Evolutionary conservation across 2,113 vertebrate species (phyloP).

Genomic region (Perca fluviatilis): DNA sequence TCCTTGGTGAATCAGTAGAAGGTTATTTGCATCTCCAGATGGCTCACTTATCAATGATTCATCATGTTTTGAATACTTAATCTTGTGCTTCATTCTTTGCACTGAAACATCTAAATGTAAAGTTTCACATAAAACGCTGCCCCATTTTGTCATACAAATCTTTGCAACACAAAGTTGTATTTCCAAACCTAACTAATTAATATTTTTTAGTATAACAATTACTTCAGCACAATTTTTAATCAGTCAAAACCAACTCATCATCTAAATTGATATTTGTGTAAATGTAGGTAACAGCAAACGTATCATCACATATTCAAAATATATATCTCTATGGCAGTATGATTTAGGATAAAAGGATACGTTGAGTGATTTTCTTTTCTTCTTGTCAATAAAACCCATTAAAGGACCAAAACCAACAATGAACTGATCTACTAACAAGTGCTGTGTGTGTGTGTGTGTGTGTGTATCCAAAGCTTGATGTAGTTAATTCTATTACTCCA

Average conservation of each 20-base stretch:
- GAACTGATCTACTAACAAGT: too few relatives aligned
- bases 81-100: conserved; percentile 23
- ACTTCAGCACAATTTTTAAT: not conserved
- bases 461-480: not conserved
- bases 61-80: conserved; percentile 55
- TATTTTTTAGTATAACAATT: not conserved
- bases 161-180: not conserved
- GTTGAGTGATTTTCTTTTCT: not conserved
- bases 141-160: not conserved
- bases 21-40: conserved; percentile 74
- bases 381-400: not conserved
- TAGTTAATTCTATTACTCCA: not conserved
- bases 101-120: not conserved
- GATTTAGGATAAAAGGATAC: not conserved
- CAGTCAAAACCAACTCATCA: too few relatives aligned
- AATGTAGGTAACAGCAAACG: not conserved
- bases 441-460: not conserved
- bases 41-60: conserved; percentile 71
- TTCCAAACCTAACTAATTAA: not conserved
- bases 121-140: not conserved
- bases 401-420: not conserved
- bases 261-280: too few relatives aligned
- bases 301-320: not conserved
- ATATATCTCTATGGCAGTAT: not conserved
- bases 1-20: conserved; percentile 63